Percentiles rank a stretch among this genome's conserved stretches.
Conservation (phyloP, 1,140 invertebrate species). For the Pseudomyrmex pallidus region DNA sequence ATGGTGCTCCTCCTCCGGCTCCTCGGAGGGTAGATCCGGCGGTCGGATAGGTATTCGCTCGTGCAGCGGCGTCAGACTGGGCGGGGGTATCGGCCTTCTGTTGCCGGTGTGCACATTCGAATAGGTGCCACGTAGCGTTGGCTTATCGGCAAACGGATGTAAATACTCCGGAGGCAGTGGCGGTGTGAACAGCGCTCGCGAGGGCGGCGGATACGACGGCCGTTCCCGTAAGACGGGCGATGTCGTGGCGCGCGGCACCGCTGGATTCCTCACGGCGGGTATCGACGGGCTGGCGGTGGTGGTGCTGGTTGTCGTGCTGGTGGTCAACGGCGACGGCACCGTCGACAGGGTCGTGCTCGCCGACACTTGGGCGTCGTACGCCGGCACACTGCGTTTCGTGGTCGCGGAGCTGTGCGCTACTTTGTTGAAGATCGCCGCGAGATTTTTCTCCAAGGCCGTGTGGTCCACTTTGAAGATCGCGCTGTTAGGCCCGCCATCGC, state of each 20-base stretch:
- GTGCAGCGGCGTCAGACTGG: slow-evolving; percentile 90
- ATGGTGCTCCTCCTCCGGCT: slow-evolving; percentile 78
- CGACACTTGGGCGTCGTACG: slow-evolving; percentile 86
- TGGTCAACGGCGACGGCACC: slow-evolving; percentile 87
- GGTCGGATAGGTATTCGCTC: slow-evolving; percentile 92
- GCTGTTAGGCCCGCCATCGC: slow-evolving; percentile 81
- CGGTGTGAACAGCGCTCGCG: slow-evolving; percentile 91
- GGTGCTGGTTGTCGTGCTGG: slow-evolving; percentile 84
- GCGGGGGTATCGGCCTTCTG: slow-evolving; percentile 90
- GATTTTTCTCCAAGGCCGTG: slow-evolving; percentile 86
- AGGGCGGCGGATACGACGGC: slow-evolving; percentile 92
- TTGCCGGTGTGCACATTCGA: slow-evolving; percentile 87
- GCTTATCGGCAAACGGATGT: slow-evolving; percentile 93
- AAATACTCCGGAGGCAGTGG: slow-evolving; percentile 91
- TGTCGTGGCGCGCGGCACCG: slow-evolving; percentile 76
- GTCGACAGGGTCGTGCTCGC: slow-evolving; percentile 86
- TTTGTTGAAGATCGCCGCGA: slow-evolving; percentile 89
- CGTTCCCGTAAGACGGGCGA: slow-evolving; percentile 85
- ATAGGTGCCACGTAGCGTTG: slow-evolving; percentile 90
- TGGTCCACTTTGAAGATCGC: slow-evolving; percentile 82
- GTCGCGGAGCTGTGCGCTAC: slow-evolving; percentile 88
- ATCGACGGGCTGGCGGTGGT: slow-evolving; percentile 69
- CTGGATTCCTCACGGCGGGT: slow-evolving; percentile 76
- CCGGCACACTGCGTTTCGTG: slow-evolving; percentile 88
- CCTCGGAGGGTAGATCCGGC: slow-evolving; percentile 84